phyloP scores from a whole-genome alignment of 2,888 invertebrate genomes.

The Apodemia hepburni region DNA sequence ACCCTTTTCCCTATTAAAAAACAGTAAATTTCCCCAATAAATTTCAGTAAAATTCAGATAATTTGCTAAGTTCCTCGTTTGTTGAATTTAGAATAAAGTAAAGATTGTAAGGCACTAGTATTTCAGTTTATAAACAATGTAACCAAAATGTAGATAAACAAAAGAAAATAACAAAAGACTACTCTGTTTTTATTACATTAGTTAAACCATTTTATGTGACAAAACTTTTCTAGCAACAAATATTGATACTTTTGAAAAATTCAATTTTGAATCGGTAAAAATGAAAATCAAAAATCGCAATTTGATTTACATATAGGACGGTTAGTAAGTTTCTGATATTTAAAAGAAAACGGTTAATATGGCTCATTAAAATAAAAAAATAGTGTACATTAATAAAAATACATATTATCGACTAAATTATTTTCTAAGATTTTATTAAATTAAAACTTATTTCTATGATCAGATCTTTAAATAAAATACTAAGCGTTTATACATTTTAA shows the following conservation, averaged over 20 bases:
- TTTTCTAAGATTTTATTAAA: background rate
- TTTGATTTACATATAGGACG: background rate
- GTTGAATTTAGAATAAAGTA: no score
- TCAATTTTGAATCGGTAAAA: background rate
- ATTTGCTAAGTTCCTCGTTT: no score
- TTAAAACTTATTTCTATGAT: constrained; percentile 8
- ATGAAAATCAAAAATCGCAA: background rate
- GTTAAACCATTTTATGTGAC: constrained; percentile 1
- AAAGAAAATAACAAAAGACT: no score
- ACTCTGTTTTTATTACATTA: background rate
- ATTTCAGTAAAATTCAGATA: no score
- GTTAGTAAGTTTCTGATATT: background rate
- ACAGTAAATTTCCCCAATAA: no score
- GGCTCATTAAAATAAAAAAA: background rate
- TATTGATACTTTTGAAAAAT: background rate
- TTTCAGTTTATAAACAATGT: no score
- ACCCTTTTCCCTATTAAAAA: no score
- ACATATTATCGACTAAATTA: background rate
- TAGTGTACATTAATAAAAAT: background rate
- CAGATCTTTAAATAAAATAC: constrained; percentile 20
- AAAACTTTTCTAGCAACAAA: background rate
- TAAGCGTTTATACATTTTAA: constrained; percentile 23
- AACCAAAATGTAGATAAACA: no score
- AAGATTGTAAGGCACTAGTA: no score
- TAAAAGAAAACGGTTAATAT: background rate